Base-by-base conservation (phyloP, 2,888 invertebrate species). In the Ectobius pallidus region DNA sequence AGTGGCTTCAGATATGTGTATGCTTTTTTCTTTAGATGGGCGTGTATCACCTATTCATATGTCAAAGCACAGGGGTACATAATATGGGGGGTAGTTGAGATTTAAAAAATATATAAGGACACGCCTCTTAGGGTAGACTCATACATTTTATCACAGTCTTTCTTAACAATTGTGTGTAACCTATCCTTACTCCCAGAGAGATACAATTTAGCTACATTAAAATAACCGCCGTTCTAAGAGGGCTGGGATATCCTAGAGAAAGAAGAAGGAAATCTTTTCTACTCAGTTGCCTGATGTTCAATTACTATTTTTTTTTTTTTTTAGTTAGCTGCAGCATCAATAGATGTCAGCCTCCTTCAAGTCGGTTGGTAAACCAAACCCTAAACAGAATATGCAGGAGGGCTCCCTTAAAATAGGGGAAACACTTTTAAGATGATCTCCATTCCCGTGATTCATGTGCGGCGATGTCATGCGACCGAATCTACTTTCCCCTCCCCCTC, bases 281-380 rank as follows among this genome's bases (percentile, higher is more conserved):
- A 34, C 34, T 34, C 34, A 6, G 34, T n/a, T 6, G 34, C 11
- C 34, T 34, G 34, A 7, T 34, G 11, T 58, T 25, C 27, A 30
- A 30, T 58, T 30, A 58, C 58, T 58, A 30, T 16, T 30, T 58
- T 11, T 14, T 4, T 52, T 52, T 14, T 30, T 58, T 16, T 30
- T 58, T 25, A 20, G 25, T 52, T 52, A 14, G 25, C 11, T 52
- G 18, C 30, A 65, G 44, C 44, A 44, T 65, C 46, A 65, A 65
- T 65, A 46, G 44, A 42, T 65, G 9, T 34, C 65, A 27, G 4
- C 68, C 46, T 68, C 68, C 68, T 46, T 32, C 32, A 52, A 73
- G 70, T 73, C 70, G 69, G 58, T 73, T 73, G 73, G 73, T 73
- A 73, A 73, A 73, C 73, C 73, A 65, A 72, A 55, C 65, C 70